Conservation (phyloP, 1,140 invertebrate genomes). For the Drosophila ananassae region DNA sequence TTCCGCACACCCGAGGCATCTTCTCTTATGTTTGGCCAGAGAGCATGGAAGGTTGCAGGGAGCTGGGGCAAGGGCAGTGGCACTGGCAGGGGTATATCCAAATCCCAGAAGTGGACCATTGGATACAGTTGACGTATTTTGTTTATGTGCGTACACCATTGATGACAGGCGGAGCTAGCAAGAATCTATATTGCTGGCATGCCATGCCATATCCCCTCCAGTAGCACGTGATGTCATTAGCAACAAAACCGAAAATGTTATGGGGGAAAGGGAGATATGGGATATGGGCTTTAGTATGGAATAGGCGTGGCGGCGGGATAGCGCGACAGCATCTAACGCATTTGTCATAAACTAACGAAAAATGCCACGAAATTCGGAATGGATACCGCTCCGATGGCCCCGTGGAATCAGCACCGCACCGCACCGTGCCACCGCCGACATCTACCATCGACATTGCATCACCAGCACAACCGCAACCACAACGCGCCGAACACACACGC, state of each 20-base stretch:
- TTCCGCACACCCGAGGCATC: slow-evolving; percentile 22
- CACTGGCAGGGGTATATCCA: slow-evolving; percentile 9
- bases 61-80: no score
- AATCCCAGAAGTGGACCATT: slow-evolving; percentile 61
- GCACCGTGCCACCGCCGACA: slow-evolving; percentile 31
- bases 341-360: slow-evolving; percentile 78
- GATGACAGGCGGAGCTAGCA: slow-evolving; percentile 65
- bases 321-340: slow-evolving; percentile 38
- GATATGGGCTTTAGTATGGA: neutral
- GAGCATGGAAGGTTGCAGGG: neutral
- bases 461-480: slow-evolving; percentile 61
- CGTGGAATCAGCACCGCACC: neutral
- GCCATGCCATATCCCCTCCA: neutral
- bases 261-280: neutral
- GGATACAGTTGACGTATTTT: slow-evolving; percentile 74
- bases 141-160: slow-evolving; percentile 75
- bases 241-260: slow-evolving; percentile 39
- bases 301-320: slow-evolving; percentile 16
- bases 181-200: slow-evolving; percentile 42
- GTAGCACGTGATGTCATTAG: slow-evolving; percentile 80
- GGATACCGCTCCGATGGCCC: slow-evolving; percentile 7
- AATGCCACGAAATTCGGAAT: slow-evolving; percentile 57
- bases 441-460: slow-evolving; percentile 21
- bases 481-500: slow-evolving; percentile 67
- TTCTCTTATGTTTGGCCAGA: slow-evolving; percentile 1